A percentile compares a stretch with the other conserved stretches of the same genome.
Evolutionary conservation across 2,888 invertebrate genomes (phyloP).

Genomic region (Lithophane ornitopus): DNA sequence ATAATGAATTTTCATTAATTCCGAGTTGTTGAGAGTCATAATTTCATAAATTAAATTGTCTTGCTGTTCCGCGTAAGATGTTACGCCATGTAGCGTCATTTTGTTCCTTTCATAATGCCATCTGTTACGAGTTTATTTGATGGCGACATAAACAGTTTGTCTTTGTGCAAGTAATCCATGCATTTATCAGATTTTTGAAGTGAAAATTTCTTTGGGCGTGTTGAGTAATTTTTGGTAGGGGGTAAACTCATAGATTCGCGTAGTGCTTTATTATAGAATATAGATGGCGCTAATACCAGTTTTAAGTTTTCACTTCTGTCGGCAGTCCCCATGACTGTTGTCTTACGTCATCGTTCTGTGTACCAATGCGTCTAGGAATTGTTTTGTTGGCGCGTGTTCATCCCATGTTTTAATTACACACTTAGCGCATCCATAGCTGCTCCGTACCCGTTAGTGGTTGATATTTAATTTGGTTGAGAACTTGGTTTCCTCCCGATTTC

Average conservation of each 20-base stretch:
- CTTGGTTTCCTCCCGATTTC: neutral
- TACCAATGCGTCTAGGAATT: too few relatives aligned
- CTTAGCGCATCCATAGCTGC: neutral
- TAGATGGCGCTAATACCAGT: too few relatives aligned
- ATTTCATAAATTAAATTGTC: too few relatives aligned
- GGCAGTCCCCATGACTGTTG: neutral
- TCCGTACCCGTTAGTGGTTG: neutral
- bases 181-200: neutral
- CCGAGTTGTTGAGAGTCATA: neutral
- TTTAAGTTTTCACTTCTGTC: too few relatives aligned
- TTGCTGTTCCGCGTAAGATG: neutral
- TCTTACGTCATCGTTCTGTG: too few relatives aligned
- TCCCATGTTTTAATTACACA: neutral
- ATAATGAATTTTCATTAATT: neutral
- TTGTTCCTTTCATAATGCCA: neutral
- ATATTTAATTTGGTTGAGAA: neutral
- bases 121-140: neutral
- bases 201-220: too few relatives aligned
- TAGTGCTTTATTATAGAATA: too few relatives aligned
- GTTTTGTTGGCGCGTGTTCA: neutral
- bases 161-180: neutral
- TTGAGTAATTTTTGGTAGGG: too few relatives aligned
- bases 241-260: too few relatives aligned
- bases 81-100: neutral
- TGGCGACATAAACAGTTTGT: neutral